Evolutionary conservation across 2,113 vertebrate species (phyloP), one percentile per base, ranked within the genome.

Genomic region (Micronisus gabar): DNA sequence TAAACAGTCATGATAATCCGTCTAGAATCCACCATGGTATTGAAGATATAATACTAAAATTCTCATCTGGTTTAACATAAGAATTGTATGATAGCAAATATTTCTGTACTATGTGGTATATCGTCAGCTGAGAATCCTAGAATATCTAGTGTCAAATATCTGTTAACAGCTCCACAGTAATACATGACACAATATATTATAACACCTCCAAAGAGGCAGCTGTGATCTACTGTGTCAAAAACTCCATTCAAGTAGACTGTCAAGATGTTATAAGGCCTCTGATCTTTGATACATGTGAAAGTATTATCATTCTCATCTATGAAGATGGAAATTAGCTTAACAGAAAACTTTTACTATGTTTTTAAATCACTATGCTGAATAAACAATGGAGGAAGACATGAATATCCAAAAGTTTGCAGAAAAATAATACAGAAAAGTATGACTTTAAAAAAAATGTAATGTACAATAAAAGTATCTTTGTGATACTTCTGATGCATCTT

Each of bases 141-240:
- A 94, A 43, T 59, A 73, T 53, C 38, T 47, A 38, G 23, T 47
- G 65, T 70, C 62, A 82, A 92, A 81, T 38, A 76, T 13, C 27
- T 2, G 0, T 61, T 85, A 94, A 73, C 50, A 85, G 50, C n/a
- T 92, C 53, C 50, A 71, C 59, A 82, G 71, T 63, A 92, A 82
- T 91, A 87, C 40, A 66, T 63, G 78, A 88, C 73, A 96, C 43
- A 82, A 74, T 76, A 56, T 20, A 84, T 73, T 73, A 38, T 47
- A 95, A 78, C 38, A 73, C 47, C 63, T 90, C 67, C 67, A 79
- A 81, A 91, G 92, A 65, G 45, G 48, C 75, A 93, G 87, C n/a
- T 92, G 41, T 72, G 82, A 97, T 88, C 78, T 72, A 58, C 56
- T 32, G 16, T 67, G 74, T 87, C 89, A 96, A 87, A 96, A 88